A percentile compares a stretch with the other conserved stretches of the same genome.
Evolutionary conservation across 2,888 invertebrate species (phyloP).

Genomic region (Nymphalis urticae): DNA sequence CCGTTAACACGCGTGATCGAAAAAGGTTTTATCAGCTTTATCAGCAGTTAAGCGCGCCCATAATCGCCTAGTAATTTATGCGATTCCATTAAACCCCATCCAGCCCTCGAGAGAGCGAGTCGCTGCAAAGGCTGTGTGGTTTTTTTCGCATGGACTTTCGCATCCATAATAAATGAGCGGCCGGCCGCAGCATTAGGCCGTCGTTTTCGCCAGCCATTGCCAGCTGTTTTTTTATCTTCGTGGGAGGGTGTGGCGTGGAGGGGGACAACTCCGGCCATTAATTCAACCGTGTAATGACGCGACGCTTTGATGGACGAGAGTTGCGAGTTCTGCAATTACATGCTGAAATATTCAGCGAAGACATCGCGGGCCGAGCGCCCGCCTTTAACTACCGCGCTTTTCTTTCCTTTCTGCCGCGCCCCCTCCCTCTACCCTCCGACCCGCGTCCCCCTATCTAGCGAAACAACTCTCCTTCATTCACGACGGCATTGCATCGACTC

Average conservation of each 20-base stretch:
- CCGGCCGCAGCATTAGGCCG: slow-evolving; percentile 47
- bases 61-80: slow-evolving; percentile 43
- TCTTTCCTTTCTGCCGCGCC: slow-evolving; percentile 33
- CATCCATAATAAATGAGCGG: slow-evolving; percentile 64
- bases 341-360: slow-evolving; percentile 62
- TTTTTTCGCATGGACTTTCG: slow-evolving; percentile 48
- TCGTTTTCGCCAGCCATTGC: slow-evolving; percentile 43
- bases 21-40: slow-evolving; percentile 36
- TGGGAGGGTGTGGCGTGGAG: slow-evolving; percentile 25
- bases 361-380: slow-evolving; percentile 38
- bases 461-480: slow-evolving; percentile 39
- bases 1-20: slow-evolving; percentile 35
- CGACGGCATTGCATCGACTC: slow-evolving; percentile 37
- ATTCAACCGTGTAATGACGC: slow-evolving; percentile 53
- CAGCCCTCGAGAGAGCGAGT: slow-evolving; percentile 32
- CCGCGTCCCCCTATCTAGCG: slow-evolving; percentile 14
- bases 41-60: slow-evolving; percentile 38
- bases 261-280: slow-evolving; percentile 44
- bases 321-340: slow-evolving; percentile 59
- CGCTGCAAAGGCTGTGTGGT: slow-evolving; percentile 38
- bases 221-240: slow-evolving; percentile 41
- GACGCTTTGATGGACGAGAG: slow-evolving; percentile 51
- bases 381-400: slow-evolving; percentile 41
- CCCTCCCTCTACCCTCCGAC: slow-evolving; percentile 13
- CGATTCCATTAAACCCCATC: slow-evolving; percentile 42